Conservation (phyloP, 2,797 vertebrate species). For the Pelobates cultripes region DNA sequence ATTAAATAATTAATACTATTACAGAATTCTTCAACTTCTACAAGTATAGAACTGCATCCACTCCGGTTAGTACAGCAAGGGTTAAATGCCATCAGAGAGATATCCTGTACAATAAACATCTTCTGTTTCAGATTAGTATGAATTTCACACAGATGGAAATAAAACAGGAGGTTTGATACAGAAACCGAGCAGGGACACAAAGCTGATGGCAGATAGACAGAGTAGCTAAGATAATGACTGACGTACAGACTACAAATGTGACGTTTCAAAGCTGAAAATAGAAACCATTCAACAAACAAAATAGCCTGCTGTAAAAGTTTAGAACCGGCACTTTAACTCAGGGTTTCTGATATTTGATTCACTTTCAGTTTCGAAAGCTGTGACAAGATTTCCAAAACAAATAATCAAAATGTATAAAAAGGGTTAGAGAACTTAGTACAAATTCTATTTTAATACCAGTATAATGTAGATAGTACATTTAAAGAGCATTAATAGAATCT, state of each 20-base stretch:
- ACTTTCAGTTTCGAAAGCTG: constrained; percentile 1
- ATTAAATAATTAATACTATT: too few species aligned
- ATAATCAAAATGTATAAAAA: neutral
- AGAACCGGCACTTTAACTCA: too few species aligned
- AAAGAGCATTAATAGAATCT: too few species aligned
- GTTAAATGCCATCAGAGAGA: neutral
- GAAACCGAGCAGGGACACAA: neutral
- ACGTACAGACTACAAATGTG: neutral
- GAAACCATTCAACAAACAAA: neutral
- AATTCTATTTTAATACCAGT: too few species aligned
- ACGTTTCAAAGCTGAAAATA: neutral
- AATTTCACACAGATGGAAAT: neutral
- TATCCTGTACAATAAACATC: neutral
- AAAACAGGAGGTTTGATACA: neutral
- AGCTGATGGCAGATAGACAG: neutral
- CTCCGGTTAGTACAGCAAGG: too few species aligned
- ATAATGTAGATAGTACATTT: too few species aligned
- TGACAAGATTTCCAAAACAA: neutral
- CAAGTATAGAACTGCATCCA: too few species aligned
- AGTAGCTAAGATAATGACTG: neutral
- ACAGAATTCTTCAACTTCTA: too few species aligned
- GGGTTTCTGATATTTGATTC: neutral
- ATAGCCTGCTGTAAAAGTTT: too few species aligned
- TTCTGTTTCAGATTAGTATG: neutral
- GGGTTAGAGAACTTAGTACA: too few species aligned